These are phyloP conservation scores for Graptemys geographica DNA, from an alignment of 2,797 vertebrate genomes.

Conservation along the genomic window DNA sequence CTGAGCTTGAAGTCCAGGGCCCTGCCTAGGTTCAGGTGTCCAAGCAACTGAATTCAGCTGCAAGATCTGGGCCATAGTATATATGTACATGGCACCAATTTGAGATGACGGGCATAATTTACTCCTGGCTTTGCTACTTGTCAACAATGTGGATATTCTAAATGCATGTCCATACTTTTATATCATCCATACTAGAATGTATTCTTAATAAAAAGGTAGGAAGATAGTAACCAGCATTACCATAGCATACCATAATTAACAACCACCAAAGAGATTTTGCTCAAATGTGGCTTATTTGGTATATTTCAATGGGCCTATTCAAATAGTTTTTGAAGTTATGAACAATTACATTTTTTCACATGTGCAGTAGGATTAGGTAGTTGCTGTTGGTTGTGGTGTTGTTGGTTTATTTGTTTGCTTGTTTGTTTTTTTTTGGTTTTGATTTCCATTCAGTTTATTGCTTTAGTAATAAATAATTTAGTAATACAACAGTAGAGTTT, in stretches of 20 bases:
- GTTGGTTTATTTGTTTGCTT: background rate
- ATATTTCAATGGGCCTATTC: background rate
- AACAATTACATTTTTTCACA: background rate
- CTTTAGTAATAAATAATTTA: too few species aligned
- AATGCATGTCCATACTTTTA: background rate
- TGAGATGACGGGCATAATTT: background rate
- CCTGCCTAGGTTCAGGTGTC: background rate
- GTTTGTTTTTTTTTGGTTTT: background rate
- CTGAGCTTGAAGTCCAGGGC: rapidly evolving
- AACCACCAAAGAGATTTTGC: background rate
- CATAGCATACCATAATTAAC: background rate
- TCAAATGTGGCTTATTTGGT: background rate
- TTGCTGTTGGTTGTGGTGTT: too few species aligned
- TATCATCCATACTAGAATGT: rapidly evolving
- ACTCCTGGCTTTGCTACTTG: background rate
- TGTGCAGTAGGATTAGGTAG: background rate
- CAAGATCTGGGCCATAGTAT: rapidly evolving
- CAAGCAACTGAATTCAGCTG: rapidly evolving
- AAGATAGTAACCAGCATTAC: background rate
- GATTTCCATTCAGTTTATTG: background rate
- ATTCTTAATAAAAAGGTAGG: background rate
- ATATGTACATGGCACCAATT: rapidly evolving
- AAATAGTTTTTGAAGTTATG: background rate
- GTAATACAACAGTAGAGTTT: background rate
- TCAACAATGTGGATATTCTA: background rate